Evolutionary conservation across 2,888 invertebrate genomes (phyloP).

Genomic region (Ophion obscuratus): DNA sequence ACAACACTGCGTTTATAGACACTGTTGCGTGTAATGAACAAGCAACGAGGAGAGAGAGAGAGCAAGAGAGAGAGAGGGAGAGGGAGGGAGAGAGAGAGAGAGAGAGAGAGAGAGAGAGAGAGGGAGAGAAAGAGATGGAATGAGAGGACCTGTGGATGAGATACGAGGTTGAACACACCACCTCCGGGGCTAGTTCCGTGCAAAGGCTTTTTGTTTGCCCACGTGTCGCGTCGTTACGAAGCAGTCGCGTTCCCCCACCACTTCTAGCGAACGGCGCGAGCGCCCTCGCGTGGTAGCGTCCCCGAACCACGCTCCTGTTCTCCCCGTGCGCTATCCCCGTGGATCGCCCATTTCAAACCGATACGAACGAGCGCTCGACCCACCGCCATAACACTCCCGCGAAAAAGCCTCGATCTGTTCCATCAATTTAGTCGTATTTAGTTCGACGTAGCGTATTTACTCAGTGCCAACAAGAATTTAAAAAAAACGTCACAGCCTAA

Average conservation of each 20-base stretch:
- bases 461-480: too few species aligned
- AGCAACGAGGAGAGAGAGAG: constrained; percentile 16
- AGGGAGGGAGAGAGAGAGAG: neutral
- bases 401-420: neutral
- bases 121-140: neutral
- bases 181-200: constrained; percentile 69
- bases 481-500: too few species aligned
- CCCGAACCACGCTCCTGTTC: constrained; percentile 18
- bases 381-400: neutral
- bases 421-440: neutral
- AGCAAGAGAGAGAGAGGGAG: neutral
- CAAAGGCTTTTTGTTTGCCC: constrained; percentile 70
- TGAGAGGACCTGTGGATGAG: constrained; percentile 19
- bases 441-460: too few species aligned
- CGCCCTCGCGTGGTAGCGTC: constrained; percentile 30
- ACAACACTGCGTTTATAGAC: constrained; percentile 11
- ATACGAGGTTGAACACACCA: constrained; percentile 67
- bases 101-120: too few species aligned
- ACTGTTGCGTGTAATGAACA: constrained; percentile 8
- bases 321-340: constrained; percentile 70
- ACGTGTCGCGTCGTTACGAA: constrained; percentile 57
- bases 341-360: constrained; percentile 74
- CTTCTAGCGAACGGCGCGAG: neutral
- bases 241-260: constrained; percentile 6
- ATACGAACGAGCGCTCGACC: constrained; percentile 58